Percentiles rank a stretch among this genome's conserved stretches.
Conservation (phyloP, 2,888 invertebrate genomes). For the Heterodera filipjevi region DNA sequence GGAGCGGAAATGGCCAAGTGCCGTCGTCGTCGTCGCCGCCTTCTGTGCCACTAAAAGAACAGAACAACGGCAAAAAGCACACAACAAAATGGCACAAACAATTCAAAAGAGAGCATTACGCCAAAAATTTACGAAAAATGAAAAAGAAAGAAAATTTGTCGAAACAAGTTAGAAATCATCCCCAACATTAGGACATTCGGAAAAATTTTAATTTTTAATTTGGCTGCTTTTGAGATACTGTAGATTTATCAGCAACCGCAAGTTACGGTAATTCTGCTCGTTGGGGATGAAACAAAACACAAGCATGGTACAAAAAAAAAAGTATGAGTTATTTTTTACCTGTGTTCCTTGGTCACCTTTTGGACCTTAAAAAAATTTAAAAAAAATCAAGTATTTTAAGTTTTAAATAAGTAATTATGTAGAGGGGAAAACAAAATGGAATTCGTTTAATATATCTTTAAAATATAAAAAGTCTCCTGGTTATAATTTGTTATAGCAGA, state of each 20-base stretch:
- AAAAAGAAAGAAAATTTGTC: too few relatives aligned
- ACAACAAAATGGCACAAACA: conserved; percentile 20
- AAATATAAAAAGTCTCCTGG: too few relatives aligned
- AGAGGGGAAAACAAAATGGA: not conserved
- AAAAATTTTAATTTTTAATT: too few relatives aligned
- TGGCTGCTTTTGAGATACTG: too few relatives aligned
- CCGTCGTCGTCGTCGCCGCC: conserved; percentile 4
- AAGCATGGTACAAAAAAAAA: not conserved
- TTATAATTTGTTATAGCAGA: too few relatives aligned
- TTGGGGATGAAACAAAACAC: not conserved
- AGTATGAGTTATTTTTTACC: not conserved
- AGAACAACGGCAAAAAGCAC: conserved; percentile 28
- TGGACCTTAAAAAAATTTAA: conserved; percentile 31
- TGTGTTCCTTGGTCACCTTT: conserved; percentile 33
- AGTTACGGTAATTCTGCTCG: too few relatives aligned
- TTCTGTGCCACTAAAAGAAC: not conserved
- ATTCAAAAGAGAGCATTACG: not conserved
- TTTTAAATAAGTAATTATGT: not conserved
- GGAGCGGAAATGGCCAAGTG: not conserved
- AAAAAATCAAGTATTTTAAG: not conserved
- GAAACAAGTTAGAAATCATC: too few relatives aligned
- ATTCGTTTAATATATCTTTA: too few relatives aligned
- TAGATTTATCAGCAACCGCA: too few relatives aligned
- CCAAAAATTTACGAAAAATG: not conserved
- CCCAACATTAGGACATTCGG: too few relatives aligned